These are phyloP conservation scores for Oncorhynchus keta DNA, from an alignment of 2,113 vertebrate genomes.

Conservation along the genomic window DNA sequence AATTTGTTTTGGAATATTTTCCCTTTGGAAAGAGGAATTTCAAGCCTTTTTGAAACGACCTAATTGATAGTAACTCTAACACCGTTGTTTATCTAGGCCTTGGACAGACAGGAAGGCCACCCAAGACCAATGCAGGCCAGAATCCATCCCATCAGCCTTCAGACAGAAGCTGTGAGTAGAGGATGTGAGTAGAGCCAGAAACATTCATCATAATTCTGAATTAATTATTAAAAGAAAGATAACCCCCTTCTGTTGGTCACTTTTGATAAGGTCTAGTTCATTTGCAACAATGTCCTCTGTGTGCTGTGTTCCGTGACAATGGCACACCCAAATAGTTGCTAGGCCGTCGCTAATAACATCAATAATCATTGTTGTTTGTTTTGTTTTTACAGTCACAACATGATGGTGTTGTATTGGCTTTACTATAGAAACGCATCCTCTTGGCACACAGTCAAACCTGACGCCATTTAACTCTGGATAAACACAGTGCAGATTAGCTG, in stretches of 20 bases:
- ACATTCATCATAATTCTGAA: no score
- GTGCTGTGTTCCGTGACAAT: no score
- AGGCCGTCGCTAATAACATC: background rate
- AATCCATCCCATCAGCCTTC: no score
- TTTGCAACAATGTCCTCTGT: no score
- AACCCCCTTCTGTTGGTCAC: no score
- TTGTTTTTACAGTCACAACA: background rate
- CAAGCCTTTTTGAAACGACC: constrained; percentile 30
- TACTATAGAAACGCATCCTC: constrained; percentile 28
- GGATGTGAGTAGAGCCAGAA: no score
- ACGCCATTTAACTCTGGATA: background rate
- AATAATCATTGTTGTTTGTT: background rate
- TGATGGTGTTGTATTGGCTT: constrained; percentile 11
- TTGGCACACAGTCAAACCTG: constrained; percentile 6
- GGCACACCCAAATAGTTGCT: no score
- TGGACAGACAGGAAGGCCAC: constrained; percentile 13
- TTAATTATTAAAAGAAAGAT: no score
- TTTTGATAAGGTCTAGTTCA: no score
- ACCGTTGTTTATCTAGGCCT: constrained; percentile 31
- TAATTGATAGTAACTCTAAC: constrained; percentile 44
- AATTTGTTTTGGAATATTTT: constrained; percentile 43
- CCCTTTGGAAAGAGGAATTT: constrained; percentile 39
- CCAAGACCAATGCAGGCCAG: background rate
- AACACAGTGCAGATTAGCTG: background rate
- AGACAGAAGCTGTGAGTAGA: no score